Evolutionary conservation across 1,140 invertebrate genomes (phyloP).

Genomic region (Lutraria rhynchaena): DNA sequence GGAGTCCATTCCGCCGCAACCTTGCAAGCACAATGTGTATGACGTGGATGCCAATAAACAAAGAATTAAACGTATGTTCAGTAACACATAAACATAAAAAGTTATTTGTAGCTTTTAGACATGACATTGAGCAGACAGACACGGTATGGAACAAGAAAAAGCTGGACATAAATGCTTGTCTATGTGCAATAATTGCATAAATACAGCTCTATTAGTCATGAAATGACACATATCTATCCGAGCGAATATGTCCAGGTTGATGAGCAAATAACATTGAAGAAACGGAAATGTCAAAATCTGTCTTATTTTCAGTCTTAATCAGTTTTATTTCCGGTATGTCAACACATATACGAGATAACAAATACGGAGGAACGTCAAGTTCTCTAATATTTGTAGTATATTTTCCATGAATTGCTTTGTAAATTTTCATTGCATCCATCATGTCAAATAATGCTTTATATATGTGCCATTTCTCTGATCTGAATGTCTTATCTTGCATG

Average conservation of each 20-base stretch:
- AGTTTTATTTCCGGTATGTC: conserved; percentile 14
- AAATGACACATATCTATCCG: conserved; percentile 8
- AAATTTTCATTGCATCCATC: neutral
- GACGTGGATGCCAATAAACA: too few species aligned
- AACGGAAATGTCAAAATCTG: conserved; percentile 12
- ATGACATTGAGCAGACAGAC: too few species aligned
- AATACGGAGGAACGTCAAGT: conserved; percentile 29
- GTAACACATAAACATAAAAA: too few species aligned
- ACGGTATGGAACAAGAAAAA: too few species aligned
- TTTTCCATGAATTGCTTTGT: neutral
- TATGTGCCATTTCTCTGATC: conserved; percentile 21
- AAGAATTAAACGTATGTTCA: too few species aligned
- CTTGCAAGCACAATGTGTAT: too few species aligned
- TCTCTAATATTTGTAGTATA: neutral
- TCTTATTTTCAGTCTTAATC: neutral
- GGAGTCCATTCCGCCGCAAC: too few species aligned
- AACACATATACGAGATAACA: conserved; percentile 22
- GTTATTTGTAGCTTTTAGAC: too few species aligned
- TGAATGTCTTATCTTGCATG: neutral
- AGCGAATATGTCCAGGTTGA: neutral
- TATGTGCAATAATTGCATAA: too few species aligned
- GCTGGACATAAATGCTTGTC: too few species aligned
- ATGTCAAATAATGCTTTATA: conserved; percentile 31
- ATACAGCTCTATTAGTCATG: too few species aligned
- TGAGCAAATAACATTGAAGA: neutral